Evolutionary conservation across 1,140 invertebrate species (phyloP).

Genomic region (Calephelis nemesis): DNA sequence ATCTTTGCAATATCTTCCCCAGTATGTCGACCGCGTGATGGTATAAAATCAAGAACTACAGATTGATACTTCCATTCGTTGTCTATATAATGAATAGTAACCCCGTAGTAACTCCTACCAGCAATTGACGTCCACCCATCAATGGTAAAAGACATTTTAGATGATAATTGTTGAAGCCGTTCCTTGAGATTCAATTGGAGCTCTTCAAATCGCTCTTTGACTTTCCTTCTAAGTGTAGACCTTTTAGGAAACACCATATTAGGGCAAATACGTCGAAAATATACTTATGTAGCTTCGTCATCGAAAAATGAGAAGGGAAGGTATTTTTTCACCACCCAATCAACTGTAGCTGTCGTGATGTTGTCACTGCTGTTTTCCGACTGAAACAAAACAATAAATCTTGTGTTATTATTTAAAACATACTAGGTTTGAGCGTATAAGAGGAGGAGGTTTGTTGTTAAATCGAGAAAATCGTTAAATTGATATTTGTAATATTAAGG

Average conservation of each 20-base stretch:
- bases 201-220: slow-evolving; percentile 41
- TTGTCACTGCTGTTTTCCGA: slow-evolving; percentile 33
- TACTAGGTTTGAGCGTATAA: slow-evolving; percentile 24
- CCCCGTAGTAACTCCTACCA: slow-evolving; percentile 45
- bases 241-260: slow-evolving; percentile 36
- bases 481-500: slow-evolving; percentile 28
- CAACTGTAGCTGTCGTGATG: slow-evolving; percentile 39
- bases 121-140: slow-evolving; percentile 51
- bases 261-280: slow-evolving; percentile 42
- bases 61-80: slow-evolving; percentile 48
- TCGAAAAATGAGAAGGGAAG: slow-evolving; percentile 57
- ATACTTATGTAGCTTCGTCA: slow-evolving; percentile 45
- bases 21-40: slow-evolving; percentile 47
- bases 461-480: slow-evolving; percentile 30
- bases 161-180: slow-evolving; percentile 42
- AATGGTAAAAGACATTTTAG: slow-evolving; percentile 55
- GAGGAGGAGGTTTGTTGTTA: slow-evolving; percentile 25
- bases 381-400: slow-evolving; percentile 26
- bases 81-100: slow-evolving; percentile 54
- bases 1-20: slow-evolving; percentile 51
- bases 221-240: slow-evolving; percentile 37
- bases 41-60: slow-evolving; percentile 53
- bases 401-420: slow-evolving; percentile 26
- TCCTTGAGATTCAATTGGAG: slow-evolving; percentile 40
- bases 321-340: slow-evolving; percentile 51